phyloP scores from a whole-genome alignment of 2,113 vertebrate genomes.

The Myotis yumanensis region DNA sequence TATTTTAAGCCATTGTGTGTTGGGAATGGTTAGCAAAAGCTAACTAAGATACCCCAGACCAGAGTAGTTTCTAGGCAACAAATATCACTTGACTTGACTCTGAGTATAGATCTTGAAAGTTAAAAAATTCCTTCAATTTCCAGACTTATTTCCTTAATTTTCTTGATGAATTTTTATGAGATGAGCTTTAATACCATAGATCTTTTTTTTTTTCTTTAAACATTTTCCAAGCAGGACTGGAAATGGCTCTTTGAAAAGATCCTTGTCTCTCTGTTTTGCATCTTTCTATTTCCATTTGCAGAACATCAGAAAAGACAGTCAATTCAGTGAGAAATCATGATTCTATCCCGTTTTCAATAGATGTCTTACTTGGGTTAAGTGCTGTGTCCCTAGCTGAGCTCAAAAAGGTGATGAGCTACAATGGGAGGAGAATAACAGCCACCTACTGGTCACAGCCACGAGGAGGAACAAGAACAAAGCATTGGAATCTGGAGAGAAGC shows the following conservation, averaged over 20 bases:
- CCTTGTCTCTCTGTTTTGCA: background rate
- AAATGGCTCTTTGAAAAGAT: background rate
- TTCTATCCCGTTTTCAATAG: background rate
- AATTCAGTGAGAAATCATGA: background rate
- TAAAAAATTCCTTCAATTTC: conserved; percentile 1
- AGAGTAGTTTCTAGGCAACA: conserved; percentile 23
- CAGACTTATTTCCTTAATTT: background rate
- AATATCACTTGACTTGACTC: conserved; percentile 2
- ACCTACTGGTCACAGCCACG: background rate
- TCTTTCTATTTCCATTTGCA: conserved; percentile 24
- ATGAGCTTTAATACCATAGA: background rate
- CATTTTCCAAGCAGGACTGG: background rate
- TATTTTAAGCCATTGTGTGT: background rate
- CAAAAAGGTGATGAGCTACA: background rate
- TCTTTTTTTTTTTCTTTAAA: background rate
- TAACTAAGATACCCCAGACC: background rate
- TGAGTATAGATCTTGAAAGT: background rate
- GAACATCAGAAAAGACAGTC: background rate
- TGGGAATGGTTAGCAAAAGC: background rate
- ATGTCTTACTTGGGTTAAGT: background rate
- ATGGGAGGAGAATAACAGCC: background rate
- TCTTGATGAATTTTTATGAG: conserved; percentile 24
- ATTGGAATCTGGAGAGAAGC: background rate
- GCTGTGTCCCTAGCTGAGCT: background rate
- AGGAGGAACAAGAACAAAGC: background rate